A percentile compares a stretch with the other conserved stretches of the same genome.
Evolutionary conservation across 2,888 invertebrate genomes (phyloP).

Genomic region (Eremobia ochroleuca): DNA sequence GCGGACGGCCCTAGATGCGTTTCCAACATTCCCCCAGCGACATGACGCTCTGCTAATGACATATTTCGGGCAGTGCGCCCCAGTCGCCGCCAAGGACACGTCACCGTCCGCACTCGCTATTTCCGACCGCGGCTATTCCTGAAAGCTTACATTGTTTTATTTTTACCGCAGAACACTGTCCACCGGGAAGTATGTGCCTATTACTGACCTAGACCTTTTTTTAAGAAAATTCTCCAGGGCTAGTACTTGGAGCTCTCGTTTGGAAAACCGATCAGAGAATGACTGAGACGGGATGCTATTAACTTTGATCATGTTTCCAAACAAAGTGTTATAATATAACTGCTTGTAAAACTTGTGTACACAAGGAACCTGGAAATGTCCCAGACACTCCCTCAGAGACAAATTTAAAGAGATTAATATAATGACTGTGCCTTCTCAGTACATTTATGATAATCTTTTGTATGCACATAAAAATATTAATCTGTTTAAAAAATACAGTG

Average conservation of each 20-base stretch:
- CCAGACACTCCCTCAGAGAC: too few relatives aligned
- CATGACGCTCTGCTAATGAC: slow-evolving; percentile 81
- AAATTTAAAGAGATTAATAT: too few relatives aligned
- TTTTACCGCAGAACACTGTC: slow-evolving; percentile 83
- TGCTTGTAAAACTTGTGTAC: slow-evolving; percentile 63
- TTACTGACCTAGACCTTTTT: slow-evolving; percentile 62
- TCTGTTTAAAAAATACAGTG: too few relatives aligned
- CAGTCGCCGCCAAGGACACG: slow-evolving; percentile 85
- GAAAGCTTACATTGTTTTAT: slow-evolving; percentile 90
- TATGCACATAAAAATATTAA: too few relatives aligned
- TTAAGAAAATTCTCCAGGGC: slow-evolving; percentile 19
- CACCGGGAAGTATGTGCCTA: slow-evolving; percentile 83
- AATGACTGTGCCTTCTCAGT: too few relatives aligned
- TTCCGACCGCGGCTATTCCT: slow-evolving; percentile 86
- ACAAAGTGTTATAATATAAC: slow-evolving; percentile 59
- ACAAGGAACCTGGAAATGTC: too few relatives aligned
- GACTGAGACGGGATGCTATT: slow-evolving; percentile 57
- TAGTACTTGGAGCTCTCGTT: slow-evolving; percentile 47
- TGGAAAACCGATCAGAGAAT: slow-evolving; percentile 61
- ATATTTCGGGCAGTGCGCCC: slow-evolving; percentile 81
- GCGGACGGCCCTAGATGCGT: slow-evolving; percentile 50
- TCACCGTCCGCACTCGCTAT: slow-evolving; percentile 85
- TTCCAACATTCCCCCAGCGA: slow-evolving; percentile 70
- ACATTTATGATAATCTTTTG: too few relatives aligned
- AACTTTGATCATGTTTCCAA: slow-evolving; percentile 73